Percentiles rank a stretch among this genome's conserved stretches.
Conservation (phyloP, 2,113 vertebrate species). For the Lepus europaeus region DNA sequence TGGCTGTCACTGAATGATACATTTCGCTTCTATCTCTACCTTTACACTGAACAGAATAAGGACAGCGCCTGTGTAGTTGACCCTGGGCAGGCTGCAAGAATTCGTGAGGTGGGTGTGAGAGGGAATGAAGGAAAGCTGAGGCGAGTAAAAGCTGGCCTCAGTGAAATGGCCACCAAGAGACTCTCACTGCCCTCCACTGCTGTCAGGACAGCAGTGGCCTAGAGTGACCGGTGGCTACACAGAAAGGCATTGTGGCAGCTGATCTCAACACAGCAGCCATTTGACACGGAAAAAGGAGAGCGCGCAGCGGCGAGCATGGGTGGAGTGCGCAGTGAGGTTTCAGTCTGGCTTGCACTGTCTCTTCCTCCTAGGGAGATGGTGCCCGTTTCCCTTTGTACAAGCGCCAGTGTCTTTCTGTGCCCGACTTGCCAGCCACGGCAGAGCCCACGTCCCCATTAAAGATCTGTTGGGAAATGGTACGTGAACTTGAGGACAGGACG, state of each 20-base stretch:
- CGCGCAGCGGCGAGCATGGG: background rate
- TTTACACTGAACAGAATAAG: background rate
- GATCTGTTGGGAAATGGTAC: background rate
- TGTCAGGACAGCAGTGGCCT: background rate
- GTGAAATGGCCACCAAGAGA: no score
- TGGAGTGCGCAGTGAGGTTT: rapidly evolving
- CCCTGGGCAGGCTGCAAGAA: background rate
- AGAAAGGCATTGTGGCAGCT: background rate
- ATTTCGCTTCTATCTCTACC: background rate
- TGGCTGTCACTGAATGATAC: background rate
- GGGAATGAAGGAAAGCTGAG: no score
- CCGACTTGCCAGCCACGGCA: no score
- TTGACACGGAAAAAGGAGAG: background rate
- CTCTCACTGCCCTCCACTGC: background rate
- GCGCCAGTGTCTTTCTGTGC: background rate
- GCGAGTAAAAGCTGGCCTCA: background rate
- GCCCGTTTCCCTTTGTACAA: background rate
- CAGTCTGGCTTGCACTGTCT: background rate
- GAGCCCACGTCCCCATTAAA: background rate
- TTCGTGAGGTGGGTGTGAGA: background rate
- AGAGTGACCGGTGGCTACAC: background rate
- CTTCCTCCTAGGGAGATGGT: background rate
- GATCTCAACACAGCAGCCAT: background rate
- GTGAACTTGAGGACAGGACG: background rate
- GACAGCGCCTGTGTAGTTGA: no score